Conservation (phyloP, 2,888 invertebrate species). For the Ecliptopera silaceata region DNA sequence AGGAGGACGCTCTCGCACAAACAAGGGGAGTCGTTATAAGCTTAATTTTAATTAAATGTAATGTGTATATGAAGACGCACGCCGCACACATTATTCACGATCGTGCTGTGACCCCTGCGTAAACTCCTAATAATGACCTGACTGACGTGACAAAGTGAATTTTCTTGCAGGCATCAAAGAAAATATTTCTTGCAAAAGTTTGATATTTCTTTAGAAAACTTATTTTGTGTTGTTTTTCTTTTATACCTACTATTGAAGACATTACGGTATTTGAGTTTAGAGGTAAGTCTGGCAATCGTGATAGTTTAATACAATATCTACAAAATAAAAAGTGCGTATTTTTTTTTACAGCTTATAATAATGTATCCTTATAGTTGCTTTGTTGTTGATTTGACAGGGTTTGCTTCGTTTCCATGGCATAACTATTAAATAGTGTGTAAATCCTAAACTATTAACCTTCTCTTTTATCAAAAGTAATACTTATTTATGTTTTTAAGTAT, state of each 20-base stretch:
- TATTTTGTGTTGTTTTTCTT: constrained; percentile 18
- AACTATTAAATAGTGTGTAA: no score
- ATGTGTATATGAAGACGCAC: constrained; percentile 51
- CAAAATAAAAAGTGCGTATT: constrained; percentile 11
- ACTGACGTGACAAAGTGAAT: constrained; percentile 59
- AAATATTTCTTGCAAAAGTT: constrained; percentile 4
- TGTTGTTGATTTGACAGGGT: no score
- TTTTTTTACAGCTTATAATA: no score
- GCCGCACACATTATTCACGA: constrained; percentile 53
- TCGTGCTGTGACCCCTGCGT: constrained; percentile 59
- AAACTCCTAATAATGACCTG: constrained; percentile 53
- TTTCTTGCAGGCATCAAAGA: constrained; percentile 31
- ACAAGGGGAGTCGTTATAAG: constrained; percentile 74
- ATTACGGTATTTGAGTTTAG: constrained; percentile 14
- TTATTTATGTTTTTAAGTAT: no score
- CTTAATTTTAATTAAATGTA: constrained; percentile 38
- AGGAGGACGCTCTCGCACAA: constrained; percentile 77
- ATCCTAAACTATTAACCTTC: no score
- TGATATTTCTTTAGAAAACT: background rate
- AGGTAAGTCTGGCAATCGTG: constrained; percentile 13
- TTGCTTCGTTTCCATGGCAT: no score
- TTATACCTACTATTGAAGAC: constrained; percentile 9
- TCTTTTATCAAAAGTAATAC: no score
- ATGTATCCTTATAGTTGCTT: no score
- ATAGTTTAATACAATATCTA: constrained; percentile 1